Base-by-base conservation (phyloP, 2,888 invertebrate genomes). In the Melipona beecheii region DNA sequence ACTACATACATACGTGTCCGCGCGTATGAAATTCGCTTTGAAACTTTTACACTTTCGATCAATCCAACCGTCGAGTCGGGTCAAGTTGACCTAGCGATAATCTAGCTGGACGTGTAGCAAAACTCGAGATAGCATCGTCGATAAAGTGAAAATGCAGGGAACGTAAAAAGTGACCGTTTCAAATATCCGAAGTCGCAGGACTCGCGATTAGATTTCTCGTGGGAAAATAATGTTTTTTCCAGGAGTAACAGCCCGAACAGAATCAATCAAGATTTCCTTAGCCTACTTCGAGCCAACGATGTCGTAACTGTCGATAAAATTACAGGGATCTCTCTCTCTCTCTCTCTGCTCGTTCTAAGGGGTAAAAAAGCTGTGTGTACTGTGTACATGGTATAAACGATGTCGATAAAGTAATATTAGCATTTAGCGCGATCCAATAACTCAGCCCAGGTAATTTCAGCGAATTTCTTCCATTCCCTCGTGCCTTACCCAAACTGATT, bases 331-430 rank as follows among this genome's bases (percentile, higher is more conserved):
- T 56, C 50, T 56, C 27, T 27, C 27, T 24, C 24, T 24, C n/a
- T n/a, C n/a, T n/a, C n/a, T 0, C 31, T 54, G 17, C 68, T 36
- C 49, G 58, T 71, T 31, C 52, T 58, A 50, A 58, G 68, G 62
- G 77, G 49, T 81, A 72, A 75, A 65, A 71, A 78, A 54, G 49
- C 58, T 49, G 36, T 56, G 36, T 56, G 9, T 43, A 43, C 43
- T 43, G 43, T 43, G 52, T 78, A 50, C 65, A 69, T 74, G 75
- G 58, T 79, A 64, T 43, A 73, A 15, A 43, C 65, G 71, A 69
- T 76, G 81, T 76, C 76, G 80, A 75, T 80, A 75, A 60, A 68
- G 66, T 72, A 75, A 80, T 80, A 80, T 75, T 80, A 83, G 69
- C 78, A 31, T 72, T 81, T 73, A 78, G 27, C 75, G 54, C 65